Base-by-base conservation (phyloP, 2,888 invertebrate genomes). In the Chromoteleia sp. region DNA sequence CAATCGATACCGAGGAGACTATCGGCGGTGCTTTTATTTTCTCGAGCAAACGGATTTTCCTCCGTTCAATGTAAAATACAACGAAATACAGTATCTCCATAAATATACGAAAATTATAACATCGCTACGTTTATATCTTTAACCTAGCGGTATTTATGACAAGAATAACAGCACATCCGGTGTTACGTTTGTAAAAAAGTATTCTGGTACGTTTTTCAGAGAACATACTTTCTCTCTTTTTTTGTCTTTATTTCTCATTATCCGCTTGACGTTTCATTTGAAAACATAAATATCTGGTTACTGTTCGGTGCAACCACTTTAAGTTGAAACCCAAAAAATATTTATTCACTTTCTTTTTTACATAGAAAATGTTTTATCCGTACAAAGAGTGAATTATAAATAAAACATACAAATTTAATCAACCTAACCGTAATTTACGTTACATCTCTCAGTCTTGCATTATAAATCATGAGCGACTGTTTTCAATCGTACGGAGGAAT, bases 41-140 rank as follows among this genome's bases (percentile, higher is more conserved):
- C 48, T 48, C 30, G 54, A 14, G 39, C 15, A 39, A 58, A 43
- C 36, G 30, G 41, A 45, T 6, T 45, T 48, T 48, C 39, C 36
- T 36, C 25, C 48, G 25, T 33, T 65, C 50, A 21, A 50, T n/a
- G 41, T 41, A 29, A 67, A 67, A 67, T 29, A 41, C 29, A 73
- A 61, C 61, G 59, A 73, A 52, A 73, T 73, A 25, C 17, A 61
- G 36, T 41, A 52, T 52, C 30, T 74, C 30, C 43, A 65, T 75
- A 75, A 75, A 65, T 75, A 58, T 75, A 54, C 45, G 25, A 19
- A 30, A 73, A 73, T 54, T 43, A 52, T 15, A 17, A 29, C n/a
- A 29, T 63, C 29, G 73, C 54, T 41, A 21, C 43, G 56, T 21
- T 63, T 56, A 54, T 63, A 29, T 41, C 21, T 50, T 12, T 41